Evolutionary conservation across 2,888 invertebrate species (phyloP), one percentile per base, ranked within the genome.

Genomic region (Drosophila nr. perissopoda): DNA sequence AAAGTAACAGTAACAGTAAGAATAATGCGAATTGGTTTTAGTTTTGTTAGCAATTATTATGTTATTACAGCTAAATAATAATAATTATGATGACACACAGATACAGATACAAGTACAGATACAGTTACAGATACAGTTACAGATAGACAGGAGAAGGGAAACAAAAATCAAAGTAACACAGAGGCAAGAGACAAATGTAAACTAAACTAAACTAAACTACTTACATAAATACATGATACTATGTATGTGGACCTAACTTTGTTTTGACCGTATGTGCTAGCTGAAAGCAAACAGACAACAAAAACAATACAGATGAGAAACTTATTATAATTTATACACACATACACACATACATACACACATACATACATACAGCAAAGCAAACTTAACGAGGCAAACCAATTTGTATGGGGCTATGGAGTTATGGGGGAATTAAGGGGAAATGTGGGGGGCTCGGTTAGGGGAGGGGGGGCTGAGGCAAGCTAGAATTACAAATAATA

Each of bases 271-370:
- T 74, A 81, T 82, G 81, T 88, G 81, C 81, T 85, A 88, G 83
- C 81, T 83, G 71, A 81, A 79, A 86, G 84, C 82, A 86, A 88
- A 86, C 83, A 77, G 76, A 83, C 76, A 70, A 74, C 70, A 78
- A 76, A 76, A 79, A 75, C 69, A 77, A 79, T 58, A 70, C 68
- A 70, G 68, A 58, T 33, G 49, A 61, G 27, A 65, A 64, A 75
- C 52, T 48, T 56, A 68, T 53, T 62, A 65, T 75, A 60, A 74
- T 69, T 67, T 68, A 66, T 65, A 53, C 33, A 8, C 0, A 3
- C 31, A 31, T 10, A 10, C 31, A 31, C 0, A 10, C 31, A 31
- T 31, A 0, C 31, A 70, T 60, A 51, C 46, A 64, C 34, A 2
- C 31, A 31, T 0, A 46, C 21, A 34, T 18, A 75, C 71, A 74